phyloP scores from a whole-genome alignment of 2,888 invertebrate genomes.

The Salticus scenicus region DNA sequence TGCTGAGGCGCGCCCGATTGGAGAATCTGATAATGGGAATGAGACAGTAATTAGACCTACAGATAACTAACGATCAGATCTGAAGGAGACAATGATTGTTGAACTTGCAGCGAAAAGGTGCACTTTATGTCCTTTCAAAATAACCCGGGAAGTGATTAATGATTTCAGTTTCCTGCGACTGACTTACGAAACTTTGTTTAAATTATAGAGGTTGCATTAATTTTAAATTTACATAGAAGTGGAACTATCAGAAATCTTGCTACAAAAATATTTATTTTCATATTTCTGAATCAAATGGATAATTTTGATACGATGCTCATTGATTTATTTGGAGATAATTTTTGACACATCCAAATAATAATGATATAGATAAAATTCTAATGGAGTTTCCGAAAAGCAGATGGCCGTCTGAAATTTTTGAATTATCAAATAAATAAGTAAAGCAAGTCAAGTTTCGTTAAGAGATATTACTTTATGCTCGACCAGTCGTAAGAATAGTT shows the following conservation, averaged over 20 bases:
- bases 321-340: too few species aligned
- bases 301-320: too few species aligned
- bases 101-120: slow-evolving; percentile 11
- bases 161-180: neutral
- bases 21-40: slow-evolving; percentile 30
- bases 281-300: too few species aligned
- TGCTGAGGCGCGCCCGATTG: slow-evolving; percentile 44
- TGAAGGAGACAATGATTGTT: slow-evolving; percentile 27
- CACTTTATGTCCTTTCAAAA: slow-evolving; percentile 16
- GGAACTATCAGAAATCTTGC: neutral
- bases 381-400: too few species aligned
- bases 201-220: neutral
- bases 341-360: too few species aligned
- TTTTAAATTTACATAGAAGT: slow-evolving; percentile 5
- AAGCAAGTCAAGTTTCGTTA: too few species aligned
- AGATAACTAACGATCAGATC: slow-evolving; percentile 49
- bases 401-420: too few species aligned
- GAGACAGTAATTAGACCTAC: slow-evolving; percentile 57
- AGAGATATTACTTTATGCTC: too few species aligned
- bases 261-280: too few species aligned
- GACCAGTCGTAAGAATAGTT: too few species aligned
- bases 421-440: too few species aligned
- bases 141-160: slow-evolving; percentile 21
- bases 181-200: neutral
- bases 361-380: too few species aligned